Base-by-base conservation (phyloP, 2,113 vertebrate genomes). In the Channa argus region DNA sequence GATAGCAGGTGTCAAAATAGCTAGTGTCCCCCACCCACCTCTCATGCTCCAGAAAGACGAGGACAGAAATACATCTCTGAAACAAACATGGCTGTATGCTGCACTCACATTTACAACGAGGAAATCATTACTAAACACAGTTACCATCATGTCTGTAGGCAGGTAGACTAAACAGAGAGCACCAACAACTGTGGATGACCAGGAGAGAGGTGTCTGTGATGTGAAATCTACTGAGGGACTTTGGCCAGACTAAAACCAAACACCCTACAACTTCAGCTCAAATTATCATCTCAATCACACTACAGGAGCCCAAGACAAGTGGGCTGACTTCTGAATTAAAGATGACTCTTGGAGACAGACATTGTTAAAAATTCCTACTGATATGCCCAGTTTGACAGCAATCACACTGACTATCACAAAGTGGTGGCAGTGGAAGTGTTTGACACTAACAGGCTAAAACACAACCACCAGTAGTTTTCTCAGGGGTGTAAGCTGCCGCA, bases 191-290 rank as follows among this genome's bases (percentile, higher is more conserved):
- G 49, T 33, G 37, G 41, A 55, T 52, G 60, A 64, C 62, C 37
- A 74, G 59, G 44, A 37, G 15, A 55, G 39, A 24, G 34, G 54
- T 66, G 60, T 70, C 59, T 71, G 76, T 50, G 61, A 43, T 55
- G 14, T 68, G 53, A 67, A 68, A 56, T 46, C 52, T 36, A 53
- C 61, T 7, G 54, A 79, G 77, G 63, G 68, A 73, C 77, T 68
- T 51, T 72, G 59, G 75, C 52, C 15, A 11, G 24, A n/a, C 36
- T 62, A 11, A 54, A 45, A 43, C 38, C 63, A 50, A 71, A 67
- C 39, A 11, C 56, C 45, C 5, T 72, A 66, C 53, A 80, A 55
- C 43, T 60, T 54, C 33, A 63, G 56, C 65, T 78, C 60, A 74
- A 63, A 79, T 63, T 52, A 45, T 73, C 63, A 44, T 53, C 24